Percentiles rank a stretch among this genome's conserved stretches.
Evolutionary conservation across 2,113 vertebrate genomes (phyloP).

Genomic region (Pongo pygmaeus): DNA sequence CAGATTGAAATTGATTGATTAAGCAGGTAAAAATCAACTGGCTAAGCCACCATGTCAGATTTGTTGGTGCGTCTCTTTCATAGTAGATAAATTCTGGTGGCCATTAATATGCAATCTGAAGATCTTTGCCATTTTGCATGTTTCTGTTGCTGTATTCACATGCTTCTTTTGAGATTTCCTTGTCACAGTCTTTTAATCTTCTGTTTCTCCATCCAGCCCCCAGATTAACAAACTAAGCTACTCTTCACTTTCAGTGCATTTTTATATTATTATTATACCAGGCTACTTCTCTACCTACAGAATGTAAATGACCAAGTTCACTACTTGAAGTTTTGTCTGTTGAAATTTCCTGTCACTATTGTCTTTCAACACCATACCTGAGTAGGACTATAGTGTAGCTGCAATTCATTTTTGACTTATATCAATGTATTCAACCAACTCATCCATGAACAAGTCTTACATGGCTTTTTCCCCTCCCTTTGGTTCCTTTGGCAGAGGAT

Average conservation of each 20-base stretch:
- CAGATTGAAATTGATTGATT: no score
- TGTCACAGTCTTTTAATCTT: background rate
- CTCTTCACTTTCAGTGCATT: background rate
- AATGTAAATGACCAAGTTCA: background rate
- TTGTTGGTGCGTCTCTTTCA: background rate
- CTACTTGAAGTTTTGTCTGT: background rate
- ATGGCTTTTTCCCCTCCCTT: background rate
- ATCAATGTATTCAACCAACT: background rate
- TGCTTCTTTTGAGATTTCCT: background rate
- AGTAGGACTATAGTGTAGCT: background rate
- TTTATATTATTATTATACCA: background rate
- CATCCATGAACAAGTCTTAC: background rate
- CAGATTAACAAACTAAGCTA: background rate
- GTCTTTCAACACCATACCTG: background rate
- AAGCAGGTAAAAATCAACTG: background rate
- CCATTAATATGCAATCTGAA: no score
- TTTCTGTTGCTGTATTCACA: background rate
- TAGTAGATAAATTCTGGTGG: background rate
- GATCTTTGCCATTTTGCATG: background rate
- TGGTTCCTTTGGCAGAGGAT: background rate
- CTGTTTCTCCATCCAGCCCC: background rate
- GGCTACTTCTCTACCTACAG: background rate
- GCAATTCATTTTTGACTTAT: background rate
- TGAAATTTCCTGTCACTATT: background rate
- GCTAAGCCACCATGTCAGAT: background rate